These are phyloP conservation scores for Nematolebias whitei DNA, from an alignment of 2,113 vertebrate genomes.

Conservation along the genomic window DNA sequence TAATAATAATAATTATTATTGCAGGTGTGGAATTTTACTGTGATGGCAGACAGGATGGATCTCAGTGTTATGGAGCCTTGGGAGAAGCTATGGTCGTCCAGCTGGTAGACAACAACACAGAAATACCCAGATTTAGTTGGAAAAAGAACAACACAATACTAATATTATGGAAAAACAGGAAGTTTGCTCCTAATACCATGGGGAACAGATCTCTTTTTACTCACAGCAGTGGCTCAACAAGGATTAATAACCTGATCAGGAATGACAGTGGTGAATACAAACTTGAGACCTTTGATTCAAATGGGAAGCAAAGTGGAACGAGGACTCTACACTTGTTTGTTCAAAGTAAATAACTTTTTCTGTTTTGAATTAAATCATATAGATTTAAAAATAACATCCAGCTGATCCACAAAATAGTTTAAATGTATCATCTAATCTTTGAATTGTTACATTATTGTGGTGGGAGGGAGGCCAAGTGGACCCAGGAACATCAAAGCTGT, in stretches of 20 bases:
- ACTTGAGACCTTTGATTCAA: rapidly evolving
- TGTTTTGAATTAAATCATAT: too few species aligned
- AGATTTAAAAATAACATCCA: background rate
- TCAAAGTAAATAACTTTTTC: conserved; percentile 41
- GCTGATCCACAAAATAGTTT: too few species aligned
- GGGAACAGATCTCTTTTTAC: conserved; percentile 3
- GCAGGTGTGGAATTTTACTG: conserved; percentile 42
- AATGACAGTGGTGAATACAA: conserved; percentile 43
- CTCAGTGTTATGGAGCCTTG: conserved; percentile 61
- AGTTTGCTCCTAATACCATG: rapidly evolving
- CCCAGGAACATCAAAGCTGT: too few species aligned
- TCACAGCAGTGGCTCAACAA: conserved; percentile 28
- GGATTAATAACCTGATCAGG: conserved; percentile 25
- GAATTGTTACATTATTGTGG: too few species aligned
- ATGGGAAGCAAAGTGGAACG: rapidly evolving
- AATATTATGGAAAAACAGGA: rapidly evolving
- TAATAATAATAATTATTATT: background rate
- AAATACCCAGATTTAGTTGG: rapidly evolving
- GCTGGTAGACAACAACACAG: background rate
- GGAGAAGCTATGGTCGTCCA: conserved; percentile 50
- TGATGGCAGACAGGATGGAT: conserved; percentile 40
- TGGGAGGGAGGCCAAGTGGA: too few species aligned
- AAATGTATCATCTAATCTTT: too few species aligned
- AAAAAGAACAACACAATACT: rapidly evolving
- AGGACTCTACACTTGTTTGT: conserved; percentile 11